These are phyloP conservation scores for Euwallacea fornicatus DNA, from an alignment of 1,140 invertebrate species.

Conservation along the genomic window DNA sequence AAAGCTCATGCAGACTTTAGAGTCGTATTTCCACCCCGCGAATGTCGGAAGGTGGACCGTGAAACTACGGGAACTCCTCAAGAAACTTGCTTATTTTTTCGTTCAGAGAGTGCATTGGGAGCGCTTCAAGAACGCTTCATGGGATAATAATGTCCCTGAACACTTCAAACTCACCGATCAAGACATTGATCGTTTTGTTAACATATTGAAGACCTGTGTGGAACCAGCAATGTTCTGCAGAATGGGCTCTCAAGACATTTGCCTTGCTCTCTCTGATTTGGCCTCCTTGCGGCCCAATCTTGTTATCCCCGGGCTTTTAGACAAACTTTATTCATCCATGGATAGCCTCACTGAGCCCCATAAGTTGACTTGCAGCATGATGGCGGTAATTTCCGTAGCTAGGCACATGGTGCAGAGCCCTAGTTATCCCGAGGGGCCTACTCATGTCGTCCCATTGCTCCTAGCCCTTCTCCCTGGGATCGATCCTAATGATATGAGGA, in stretches of 20 bases:
- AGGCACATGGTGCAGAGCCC: slow-evolving; percentile 69
- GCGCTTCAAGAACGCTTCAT: slow-evolving; percentile 63
- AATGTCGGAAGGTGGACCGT: slow-evolving; percentile 78
- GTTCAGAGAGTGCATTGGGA: slow-evolving; percentile 66
- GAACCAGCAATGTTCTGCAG: slow-evolving; percentile 76
- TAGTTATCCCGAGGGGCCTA: slow-evolving; percentile 73
- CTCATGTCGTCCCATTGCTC: slow-evolving; percentile 79
- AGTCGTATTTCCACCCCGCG: slow-evolving; percentile 89
- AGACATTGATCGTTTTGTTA: slow-evolving; percentile 84
- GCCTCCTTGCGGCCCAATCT: slow-evolving; percentile 78
- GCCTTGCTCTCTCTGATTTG: slow-evolving; percentile 71
- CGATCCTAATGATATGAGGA: slow-evolving; percentile 87
- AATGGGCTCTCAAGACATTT: slow-evolving; percentile 65
- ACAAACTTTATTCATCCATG: slow-evolving; percentile 75
- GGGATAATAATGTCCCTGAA: slow-evolving; percentile 70
- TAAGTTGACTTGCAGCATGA: slow-evolving; percentile 77
- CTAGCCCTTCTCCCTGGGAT: slow-evolving; percentile 82
- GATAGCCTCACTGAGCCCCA: slow-evolving; percentile 88
- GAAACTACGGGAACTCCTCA: slow-evolving; percentile 65
- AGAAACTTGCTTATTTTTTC: slow-evolving; percentile 63
- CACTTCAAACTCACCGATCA: slow-evolving; percentile 73
- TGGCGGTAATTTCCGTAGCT: slow-evolving; percentile 71
- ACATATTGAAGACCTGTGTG: slow-evolving; percentile 53
- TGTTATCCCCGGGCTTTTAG: slow-evolving; percentile 80
- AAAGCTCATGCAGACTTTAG: slow-evolving; percentile 79